phyloP scores from a whole-genome alignment of 2,113 vertebrate genomes.

The Protomyctophum bolini region DNA sequence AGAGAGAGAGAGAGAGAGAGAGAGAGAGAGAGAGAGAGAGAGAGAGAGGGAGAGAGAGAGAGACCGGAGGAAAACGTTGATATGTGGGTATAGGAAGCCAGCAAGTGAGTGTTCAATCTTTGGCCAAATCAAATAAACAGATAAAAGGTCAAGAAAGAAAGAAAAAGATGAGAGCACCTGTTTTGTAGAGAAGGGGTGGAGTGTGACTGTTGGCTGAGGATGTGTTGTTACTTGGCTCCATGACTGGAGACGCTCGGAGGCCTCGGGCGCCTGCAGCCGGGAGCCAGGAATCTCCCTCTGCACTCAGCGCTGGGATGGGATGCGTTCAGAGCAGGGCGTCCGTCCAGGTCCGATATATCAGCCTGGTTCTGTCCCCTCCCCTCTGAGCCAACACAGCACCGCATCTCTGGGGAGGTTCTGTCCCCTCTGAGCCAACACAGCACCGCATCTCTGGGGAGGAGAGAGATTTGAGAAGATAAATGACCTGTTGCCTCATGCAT shows the following conservation, averaged over 20 bases:
- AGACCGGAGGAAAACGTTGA: too few relatives aligned
- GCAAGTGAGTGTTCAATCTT: not conserved
- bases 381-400: not conserved
- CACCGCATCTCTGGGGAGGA: conserved; percentile 7
- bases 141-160: conserved; percentile 9
- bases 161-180: not conserved
- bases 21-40: conserved; percentile 9
- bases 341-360: conserved; percentile 48
- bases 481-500: conserved; percentile 4
- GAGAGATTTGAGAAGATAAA: conserved; percentile 3
- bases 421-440: conserved; percentile 6
- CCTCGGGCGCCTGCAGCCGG: conserved; percentile 12
- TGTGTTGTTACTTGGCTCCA: conserved; percentile 25
- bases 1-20: not conserved
- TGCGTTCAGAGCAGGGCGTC: conserved; percentile 56
- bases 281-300: conserved; percentile 45
- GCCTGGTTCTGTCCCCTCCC: conserved; percentile 36
- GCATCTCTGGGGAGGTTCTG: conserved; percentile 18
- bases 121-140: conserved; percentile 13
- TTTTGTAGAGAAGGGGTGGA: conserved; percentile 9
- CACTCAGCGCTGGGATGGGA: conserved; percentile 47
- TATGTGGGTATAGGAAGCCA: not conserved
- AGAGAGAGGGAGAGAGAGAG: conserved; percentile 7
- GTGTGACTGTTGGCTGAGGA: conserved; percentile 16
- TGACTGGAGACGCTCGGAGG: conserved; percentile 11